Evolutionary conservation across 35 echinoderm and acorn worm genomes (phyloP), one percentile per base, ranked within the genome.

Genomic region (Heliocidaris erythrogramma): DNA sequence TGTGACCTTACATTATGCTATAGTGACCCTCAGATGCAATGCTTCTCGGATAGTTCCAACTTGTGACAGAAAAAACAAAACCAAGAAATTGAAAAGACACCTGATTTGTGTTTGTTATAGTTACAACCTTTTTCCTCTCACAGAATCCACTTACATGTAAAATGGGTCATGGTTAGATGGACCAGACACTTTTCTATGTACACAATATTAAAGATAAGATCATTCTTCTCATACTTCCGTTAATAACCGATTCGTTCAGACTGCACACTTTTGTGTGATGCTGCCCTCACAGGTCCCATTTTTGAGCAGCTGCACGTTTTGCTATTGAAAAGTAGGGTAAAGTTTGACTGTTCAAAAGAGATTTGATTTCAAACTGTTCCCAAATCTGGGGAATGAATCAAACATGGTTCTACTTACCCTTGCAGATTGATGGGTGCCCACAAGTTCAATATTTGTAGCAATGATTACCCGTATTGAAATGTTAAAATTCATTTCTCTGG

Each of bases 371-470:
- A 78, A 78, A 78, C 6, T 78, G 18, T 78, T 78, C 60, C 21
- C n/a, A n/a, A 78, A 78, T 8, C 17, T n/a, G 65, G 27, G 27
- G 65, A 78, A 78, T 78, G 65, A 18, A 78, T 78, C 65, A 78
- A 78, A 78, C 65, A 29, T n/a, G 65, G 65, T 78, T n/a, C 5
- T n/a, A 42, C 35, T 42, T 42, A 42, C 21, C 18, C 65, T 21
- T 78, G 65, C 27, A n/a, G 65, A 78, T 78, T 78, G 65, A 78
- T 78, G 65, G 65, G 65, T 78, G 65, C 65, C 21, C 8, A 18
- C 65, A 78, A 78, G 65, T 78, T 78, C 65, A 78, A 78, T 78
- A 78, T 78, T 78, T 78, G 65, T 78, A n/a, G 18, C 65, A n/a
- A 78, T 78, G 65, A 78, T 78, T 78, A 78, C 65, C 65, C 18